Evolutionary conservation across 2,113 vertebrate species (phyloP), one percentile per base, ranked within the genome.

Genomic region (Todiramphus chloris): DNA sequence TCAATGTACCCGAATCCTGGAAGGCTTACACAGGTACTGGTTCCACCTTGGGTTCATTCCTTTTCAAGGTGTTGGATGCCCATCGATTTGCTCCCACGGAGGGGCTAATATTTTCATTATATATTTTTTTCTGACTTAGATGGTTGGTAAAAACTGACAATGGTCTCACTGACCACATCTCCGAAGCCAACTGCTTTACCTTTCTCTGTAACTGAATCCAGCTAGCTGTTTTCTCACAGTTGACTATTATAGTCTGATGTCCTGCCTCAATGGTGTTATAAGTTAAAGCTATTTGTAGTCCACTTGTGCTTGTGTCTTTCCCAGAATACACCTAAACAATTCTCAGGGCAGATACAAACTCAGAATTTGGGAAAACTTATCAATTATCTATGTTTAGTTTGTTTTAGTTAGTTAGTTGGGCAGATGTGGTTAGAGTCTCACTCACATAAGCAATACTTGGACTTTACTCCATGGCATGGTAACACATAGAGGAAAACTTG

Each of bases 1-100:
- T 53, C 25, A 64, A 7, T 31, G 8, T 28, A 33, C 8, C 30
- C 23, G 24, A 39, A 33, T 75, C 37, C 10, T 51, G 37, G 13
- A 69, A 68, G 23, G 11, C 14, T 27, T 69, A 30, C 11, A 63
- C 2, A n/a, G 1, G 0, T 62, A 28, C 21, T 25, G 4, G 2
- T 69, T 80, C 41, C 23, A n/a, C 18, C 23, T n/a, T 51, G 60
- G 9, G 18, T 56, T 56, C 46, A 75, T 7, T 55, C 23, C 63
- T 89, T 74, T 2, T 0, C 16, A 19, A 20, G 16, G 35, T 50
- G 4, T 63, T 50, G 35, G 35, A 43, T 62, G 27, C 6, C 58
- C 16, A 33, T 19, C 24, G 13, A 67, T 60, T 88, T 60, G 5
- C 41, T 67, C 8, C 37, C 16, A 20, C n/a, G 39, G 7, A 55